Base-by-base conservation (phyloP, 2,113 vertebrate genomes). In the Elgaria multicarinata region DNA sequence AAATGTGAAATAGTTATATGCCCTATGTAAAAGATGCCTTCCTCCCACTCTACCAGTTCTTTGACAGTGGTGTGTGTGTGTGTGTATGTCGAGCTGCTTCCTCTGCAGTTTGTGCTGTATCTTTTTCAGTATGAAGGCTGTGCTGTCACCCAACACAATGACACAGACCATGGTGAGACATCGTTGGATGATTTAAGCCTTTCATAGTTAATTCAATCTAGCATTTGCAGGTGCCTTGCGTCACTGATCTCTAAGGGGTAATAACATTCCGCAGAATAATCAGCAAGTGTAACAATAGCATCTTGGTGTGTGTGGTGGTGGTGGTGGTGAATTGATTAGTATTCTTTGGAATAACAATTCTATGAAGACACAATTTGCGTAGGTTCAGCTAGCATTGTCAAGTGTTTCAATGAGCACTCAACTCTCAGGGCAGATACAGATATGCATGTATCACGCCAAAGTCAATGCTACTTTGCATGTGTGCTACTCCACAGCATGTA, bases 191-290 rank as follows among this genome's bases (percentile, higher is more conserved):
- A 93, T 66, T 92, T 91, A 94, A 93, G 83, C 58, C 90, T 92
- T 92, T 91, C 91, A 91, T 93, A 72, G 78, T 58, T 72, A 92
- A 93, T 94, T 91, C 90, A 94, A 55, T 87, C 80, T 92, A 91
- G 74, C 53, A n/a, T 85, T 66, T 62, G 81, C 77, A 89, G 85
- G 66, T 74, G 91, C 78, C 31, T 91, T 92, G 90, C 82, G 80
- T 95, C 90, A 92, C 89, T 92, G 86, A 94, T 90, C 91, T 89
- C 91, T 89, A 79, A 46, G 18, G 71, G 89, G 36, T 89, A 94
- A 93, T 89, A 91, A 90, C 64, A 46, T 88, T 89, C 87, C 82
- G 80, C 72, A 89, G 91, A 93, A 90, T 88, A 94, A 91, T 93
- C 88, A 92, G 87, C 42, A 77, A 66, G 67, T 71, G 36, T 82